Conservation (phyloP, 2,797 vertebrate genomes). For the Ptychadena robeensis region DNA sequence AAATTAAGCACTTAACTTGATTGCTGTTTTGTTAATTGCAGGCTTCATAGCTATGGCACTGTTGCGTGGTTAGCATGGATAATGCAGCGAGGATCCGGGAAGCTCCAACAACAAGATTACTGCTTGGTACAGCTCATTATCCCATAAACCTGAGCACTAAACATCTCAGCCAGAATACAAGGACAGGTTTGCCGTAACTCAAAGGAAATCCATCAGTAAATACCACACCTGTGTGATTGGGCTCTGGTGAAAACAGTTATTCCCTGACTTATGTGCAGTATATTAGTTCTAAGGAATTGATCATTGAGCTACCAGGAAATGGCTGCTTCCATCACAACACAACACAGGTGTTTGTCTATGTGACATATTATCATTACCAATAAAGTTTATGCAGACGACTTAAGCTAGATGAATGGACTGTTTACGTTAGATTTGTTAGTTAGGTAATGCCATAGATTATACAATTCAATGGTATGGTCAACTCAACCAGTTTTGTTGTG, state of each 20-base stretch:
- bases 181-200: not conserved
- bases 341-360: too few relatives aligned
- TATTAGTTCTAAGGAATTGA: not conserved
- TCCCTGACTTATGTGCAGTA: not conserved
- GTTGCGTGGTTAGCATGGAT: constrained; percentile 72
- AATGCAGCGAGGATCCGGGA: constrained; percentile 62
- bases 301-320: not conserved
- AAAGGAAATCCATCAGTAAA: not conserved
- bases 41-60: constrained; percentile 68
- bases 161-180: not conserved
- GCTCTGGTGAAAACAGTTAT: not conserved
- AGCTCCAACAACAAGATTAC: constrained; percentile 27
- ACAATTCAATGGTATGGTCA: too few relatives aligned
- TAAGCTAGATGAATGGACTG: too few relatives aligned
- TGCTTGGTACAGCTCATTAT: constrained; percentile 3
- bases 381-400: too few relatives aligned
- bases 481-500: too few relatives aligned
- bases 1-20: constrained; percentile 78
- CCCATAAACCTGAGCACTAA: not conserved
- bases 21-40: constrained; percentile 76
- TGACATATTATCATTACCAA: too few relatives aligned
- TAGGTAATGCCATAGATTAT: too few relatives aligned
- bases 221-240: not conserved
- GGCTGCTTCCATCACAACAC: not conserved
- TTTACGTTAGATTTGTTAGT: too few relatives aligned